These are phyloP conservation scores for Pollachius pollachius DNA, from an alignment of 2,113 vertebrate genomes.

Conservation along the genomic window DNA sequence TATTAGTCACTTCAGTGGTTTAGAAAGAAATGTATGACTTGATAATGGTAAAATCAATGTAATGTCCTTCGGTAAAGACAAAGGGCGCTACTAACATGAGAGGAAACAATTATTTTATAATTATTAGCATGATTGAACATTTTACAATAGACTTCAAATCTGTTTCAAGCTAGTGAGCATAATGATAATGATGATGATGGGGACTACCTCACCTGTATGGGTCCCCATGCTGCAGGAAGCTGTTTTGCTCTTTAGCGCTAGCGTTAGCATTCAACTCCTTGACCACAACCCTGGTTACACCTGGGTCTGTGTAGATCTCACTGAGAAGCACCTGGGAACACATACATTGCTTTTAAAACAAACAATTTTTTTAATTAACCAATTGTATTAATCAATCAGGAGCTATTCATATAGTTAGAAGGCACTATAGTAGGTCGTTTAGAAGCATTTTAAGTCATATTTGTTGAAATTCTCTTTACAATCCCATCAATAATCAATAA, in stretches of 20 bases:
- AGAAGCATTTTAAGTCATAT: no score
- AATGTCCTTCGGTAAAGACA: conserved; percentile 29
- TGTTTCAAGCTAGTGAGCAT: no score
- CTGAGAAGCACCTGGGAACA: conserved; percentile 87
- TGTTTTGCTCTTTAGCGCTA: conserved; percentile 87
- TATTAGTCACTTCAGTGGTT: background rate
- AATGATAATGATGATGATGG: background rate
- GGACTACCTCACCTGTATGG: conserved; percentile 84
- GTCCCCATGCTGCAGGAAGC: conserved; percentile 91
- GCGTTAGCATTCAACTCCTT: conserved; percentile 93
- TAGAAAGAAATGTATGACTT: no score
- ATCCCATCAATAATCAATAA: no score
- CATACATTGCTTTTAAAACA: background rate
- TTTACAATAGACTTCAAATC: no score
- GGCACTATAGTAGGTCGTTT: no score
- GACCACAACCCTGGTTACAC: conserved; percentile 86
- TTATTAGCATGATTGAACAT: no score
- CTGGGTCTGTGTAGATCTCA: conserved; percentile 88
- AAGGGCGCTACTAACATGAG: conserved; percentile 40
- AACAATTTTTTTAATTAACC: background rate
- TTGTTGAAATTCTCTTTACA: no score
- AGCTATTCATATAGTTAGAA: no score
- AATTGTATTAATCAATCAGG: no score
- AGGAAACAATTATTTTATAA: background rate
- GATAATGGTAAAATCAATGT: conserved; percentile 9